A percentile compares a stretch with the other conserved stretches of the same genome.
These are phyloP conservation scores for Periparus ater DNA, from an alignment of 2,797 vertebrate species.

Conservation along the genomic window DNA sequence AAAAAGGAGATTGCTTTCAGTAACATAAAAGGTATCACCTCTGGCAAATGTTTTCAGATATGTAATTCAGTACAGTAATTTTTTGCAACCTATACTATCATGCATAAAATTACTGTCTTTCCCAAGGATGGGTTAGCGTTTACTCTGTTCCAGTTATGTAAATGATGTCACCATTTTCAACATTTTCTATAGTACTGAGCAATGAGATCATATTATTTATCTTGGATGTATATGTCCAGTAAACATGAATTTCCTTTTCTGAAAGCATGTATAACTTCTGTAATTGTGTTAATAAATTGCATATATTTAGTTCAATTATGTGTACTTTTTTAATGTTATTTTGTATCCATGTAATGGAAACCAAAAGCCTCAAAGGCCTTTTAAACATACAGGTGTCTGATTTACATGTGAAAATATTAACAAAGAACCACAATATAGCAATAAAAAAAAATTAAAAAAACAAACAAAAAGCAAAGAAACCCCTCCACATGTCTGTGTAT, in stretches of 20 bases:
- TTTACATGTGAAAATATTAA: background rate
- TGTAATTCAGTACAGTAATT: background rate
- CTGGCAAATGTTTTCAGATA: background rate
- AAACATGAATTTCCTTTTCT: background rate
- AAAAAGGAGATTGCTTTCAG: background rate
- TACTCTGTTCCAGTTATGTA: background rate
- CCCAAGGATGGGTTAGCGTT: background rate
- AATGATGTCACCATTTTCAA: background rate
- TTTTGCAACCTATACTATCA: background rate
- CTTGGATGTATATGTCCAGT: background rate
- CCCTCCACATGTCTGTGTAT: accelerated
- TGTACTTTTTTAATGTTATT: accelerated
- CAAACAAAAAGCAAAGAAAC: background rate
- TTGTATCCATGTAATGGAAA: background rate
- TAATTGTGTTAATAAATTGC: background rate
- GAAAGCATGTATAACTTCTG: background rate
- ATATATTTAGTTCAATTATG: background rate
- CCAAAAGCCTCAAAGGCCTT: background rate
- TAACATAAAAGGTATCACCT: background rate
- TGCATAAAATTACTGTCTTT: background rate
- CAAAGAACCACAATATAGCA: background rate
- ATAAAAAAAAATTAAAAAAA: accelerated
- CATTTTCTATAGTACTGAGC: background rate
- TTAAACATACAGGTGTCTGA: background rate
- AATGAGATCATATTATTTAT: background rate